A percentile compares a stretch with the other conserved stretches of the same genome.
Conservation (phyloP, 2,888 invertebrate genomes). For the Desoria tigrina region DNA sequence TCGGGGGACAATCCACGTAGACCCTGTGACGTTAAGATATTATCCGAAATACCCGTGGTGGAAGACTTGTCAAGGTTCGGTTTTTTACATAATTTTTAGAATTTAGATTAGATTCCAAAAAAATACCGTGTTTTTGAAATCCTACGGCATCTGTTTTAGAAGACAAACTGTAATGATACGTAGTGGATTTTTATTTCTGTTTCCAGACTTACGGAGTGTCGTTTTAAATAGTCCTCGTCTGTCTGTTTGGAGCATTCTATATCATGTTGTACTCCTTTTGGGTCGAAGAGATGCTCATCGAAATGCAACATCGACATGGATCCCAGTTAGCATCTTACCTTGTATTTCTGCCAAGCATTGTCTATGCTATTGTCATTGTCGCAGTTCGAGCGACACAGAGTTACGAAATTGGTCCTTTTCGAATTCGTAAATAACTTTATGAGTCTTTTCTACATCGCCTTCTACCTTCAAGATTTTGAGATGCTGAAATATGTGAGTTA, state of each 20-base stretch:
- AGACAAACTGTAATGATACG: background rate
- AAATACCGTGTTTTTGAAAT: too few relatives aligned
- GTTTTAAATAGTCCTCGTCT: constrained; percentile 67
- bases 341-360: constrained; percentile 66
- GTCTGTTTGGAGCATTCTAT: constrained; percentile 66
- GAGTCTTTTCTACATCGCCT: too few relatives aligned
- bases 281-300: constrained; percentile 65
- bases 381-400: too few relatives aligned
- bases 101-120: too few relatives aligned
- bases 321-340: constrained; percentile 55
- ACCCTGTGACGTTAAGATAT: constrained; percentile 69
- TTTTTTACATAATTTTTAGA: too few relatives aligned
- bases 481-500: too few relatives aligned
- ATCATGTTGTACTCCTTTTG: constrained; percentile 72
- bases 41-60: constrained; percentile 70
- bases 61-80: constrained; percentile 62
- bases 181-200: background rate
- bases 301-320: constrained; percentile 52
- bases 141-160: too few relatives aligned
- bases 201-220: constrained; percentile 70
- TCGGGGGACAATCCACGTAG: constrained; percentile 65
- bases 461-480: too few relatives aligned
- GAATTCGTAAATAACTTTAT: too few relatives aligned
- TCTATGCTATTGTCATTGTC: constrained; percentile 71
- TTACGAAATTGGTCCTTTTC: too few relatives aligned